These are phyloP conservation scores for Myanophis thanlyinensis DNA, from an alignment of 2,113 vertebrate genomes.

Conservation along the genomic window DNA sequence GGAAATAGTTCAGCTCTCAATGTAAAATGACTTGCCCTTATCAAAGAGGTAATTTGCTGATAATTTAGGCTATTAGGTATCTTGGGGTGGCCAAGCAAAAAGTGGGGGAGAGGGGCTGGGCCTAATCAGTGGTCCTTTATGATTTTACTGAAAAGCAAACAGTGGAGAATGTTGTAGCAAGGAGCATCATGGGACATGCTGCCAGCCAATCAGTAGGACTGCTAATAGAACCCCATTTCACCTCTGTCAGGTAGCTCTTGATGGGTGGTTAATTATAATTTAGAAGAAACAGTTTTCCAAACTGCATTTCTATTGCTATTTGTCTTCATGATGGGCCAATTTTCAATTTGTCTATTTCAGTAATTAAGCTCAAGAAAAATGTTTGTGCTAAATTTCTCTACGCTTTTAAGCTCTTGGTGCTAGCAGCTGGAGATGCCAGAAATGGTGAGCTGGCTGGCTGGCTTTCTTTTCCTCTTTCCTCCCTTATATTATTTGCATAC, in stretches of 20 bases:
- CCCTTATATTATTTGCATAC: neutral
- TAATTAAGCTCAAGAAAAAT: conserved; percentile 72
- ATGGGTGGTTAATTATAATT: conserved; percentile 70
- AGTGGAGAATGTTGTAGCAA: conserved; percentile 47
- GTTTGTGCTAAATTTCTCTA: conserved; percentile 53
- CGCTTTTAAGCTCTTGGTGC: conserved; percentile 28
- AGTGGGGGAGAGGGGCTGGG: conserved; percentile 12
- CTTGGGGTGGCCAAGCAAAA: conserved; percentile 60
- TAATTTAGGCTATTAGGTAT: conserved; percentile 70
- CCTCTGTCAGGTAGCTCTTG: conserved; percentile 62
- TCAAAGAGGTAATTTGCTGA: conserved; percentile 71
- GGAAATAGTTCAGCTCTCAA: conserved; percentile 67
- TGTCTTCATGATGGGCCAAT: conserved; percentile 71
- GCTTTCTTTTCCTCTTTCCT: neutral
- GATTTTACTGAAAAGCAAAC: conserved; percentile 68
- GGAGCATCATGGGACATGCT: conserved; percentile 48
- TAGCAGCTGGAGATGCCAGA: conserved; percentile 5
- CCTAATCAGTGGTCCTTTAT: conserved; percentile 64
- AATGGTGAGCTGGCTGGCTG: neutral
- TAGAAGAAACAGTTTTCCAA: conserved; percentile 57
- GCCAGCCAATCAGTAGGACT: conserved; percentile 36
- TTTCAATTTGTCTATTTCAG: conserved; percentile 65
- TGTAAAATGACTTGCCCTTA: conserved; percentile 72
- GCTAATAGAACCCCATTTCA: conserved; percentile 54
- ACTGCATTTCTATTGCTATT: conserved; percentile 67